A percentile compares a stretch with the other conserved stretches of the same genome.
These are phyloP conservation scores for Vidua chalybeata DNA, from an alignment of 2,113 vertebrate species.

Conservation along the genomic window DNA sequence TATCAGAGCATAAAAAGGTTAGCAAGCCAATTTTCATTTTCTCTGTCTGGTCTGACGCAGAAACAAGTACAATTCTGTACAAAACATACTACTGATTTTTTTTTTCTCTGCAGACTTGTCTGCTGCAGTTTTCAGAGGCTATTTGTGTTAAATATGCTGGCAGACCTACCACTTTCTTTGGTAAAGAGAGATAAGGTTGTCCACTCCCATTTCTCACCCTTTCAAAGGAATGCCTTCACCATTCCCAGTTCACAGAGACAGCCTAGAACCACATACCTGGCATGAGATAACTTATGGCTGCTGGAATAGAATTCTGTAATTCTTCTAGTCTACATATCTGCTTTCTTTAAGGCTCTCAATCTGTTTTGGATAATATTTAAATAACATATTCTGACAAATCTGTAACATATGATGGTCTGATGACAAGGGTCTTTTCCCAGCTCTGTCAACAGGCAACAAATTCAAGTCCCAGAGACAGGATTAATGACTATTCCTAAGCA, in stretches of 20 bases:
- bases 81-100: background rate
- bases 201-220: background rate
- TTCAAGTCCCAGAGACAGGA: background rate
- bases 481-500: background rate
- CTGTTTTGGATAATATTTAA: background rate
- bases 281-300: background rate
- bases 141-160: background rate
- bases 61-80: background rate
- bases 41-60: background rate
- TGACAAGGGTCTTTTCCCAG: background rate
- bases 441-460: background rate
- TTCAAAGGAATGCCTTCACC: background rate
- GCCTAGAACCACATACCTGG: background rate
- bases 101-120: background rate
- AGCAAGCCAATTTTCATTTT: background rate
- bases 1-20: background rate
- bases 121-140: background rate
- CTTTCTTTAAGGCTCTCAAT: background rate
- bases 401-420: background rate
- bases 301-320: background rate
- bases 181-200: background rate
- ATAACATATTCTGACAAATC: background rate
- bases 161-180: background rate
- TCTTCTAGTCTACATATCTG: background rate
- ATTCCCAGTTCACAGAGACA: background rate